Conservation (phyloP, 2,797 vertebrate species). For the Podarcis lilfordi region DNA sequence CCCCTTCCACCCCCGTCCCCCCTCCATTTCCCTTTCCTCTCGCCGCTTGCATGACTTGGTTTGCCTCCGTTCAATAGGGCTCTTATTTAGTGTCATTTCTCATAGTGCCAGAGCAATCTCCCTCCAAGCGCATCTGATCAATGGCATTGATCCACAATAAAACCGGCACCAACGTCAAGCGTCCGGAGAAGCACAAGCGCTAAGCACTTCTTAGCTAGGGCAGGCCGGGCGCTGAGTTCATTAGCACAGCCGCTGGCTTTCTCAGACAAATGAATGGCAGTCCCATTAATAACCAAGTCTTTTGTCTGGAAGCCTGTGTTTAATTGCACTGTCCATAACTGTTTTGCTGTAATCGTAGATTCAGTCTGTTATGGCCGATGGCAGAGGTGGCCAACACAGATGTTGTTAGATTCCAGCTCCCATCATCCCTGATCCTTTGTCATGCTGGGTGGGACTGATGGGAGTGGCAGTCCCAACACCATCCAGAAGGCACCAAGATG, state of each 20-base stretch:
- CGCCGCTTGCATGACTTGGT: not conserved
- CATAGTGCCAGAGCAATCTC: constrained; percentile 35
- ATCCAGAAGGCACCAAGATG: no score
- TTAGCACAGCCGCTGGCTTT: constrained; percentile 1
- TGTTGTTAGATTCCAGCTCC: no score
- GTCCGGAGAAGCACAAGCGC: not conserved
- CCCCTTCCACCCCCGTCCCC: not conserved
- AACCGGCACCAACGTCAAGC: constrained; percentile 6
- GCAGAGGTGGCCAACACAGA: no score
- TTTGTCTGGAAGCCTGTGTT: not conserved
- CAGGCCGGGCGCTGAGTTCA: not conserved
- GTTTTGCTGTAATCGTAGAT: not conserved
- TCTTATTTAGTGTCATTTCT: constrained; percentile 51
- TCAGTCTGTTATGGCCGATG: not conserved
- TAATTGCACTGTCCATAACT: not conserved
- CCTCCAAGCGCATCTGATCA: constrained; percentile 29
- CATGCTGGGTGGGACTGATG: no score
- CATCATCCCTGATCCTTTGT: no score
- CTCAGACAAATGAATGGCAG: not conserved
- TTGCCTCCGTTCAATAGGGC: constrained; percentile 37
- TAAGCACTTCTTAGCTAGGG: no score
- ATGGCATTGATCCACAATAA: constrained; percentile 44
- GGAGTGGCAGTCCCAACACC: no score
- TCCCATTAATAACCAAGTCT: not conserved
- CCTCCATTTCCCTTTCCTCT: not conserved